These are phyloP conservation scores for Hipparchia semele DNA, from an alignment of 2,888 invertebrate genomes.

Conservation along the genomic window DNA sequence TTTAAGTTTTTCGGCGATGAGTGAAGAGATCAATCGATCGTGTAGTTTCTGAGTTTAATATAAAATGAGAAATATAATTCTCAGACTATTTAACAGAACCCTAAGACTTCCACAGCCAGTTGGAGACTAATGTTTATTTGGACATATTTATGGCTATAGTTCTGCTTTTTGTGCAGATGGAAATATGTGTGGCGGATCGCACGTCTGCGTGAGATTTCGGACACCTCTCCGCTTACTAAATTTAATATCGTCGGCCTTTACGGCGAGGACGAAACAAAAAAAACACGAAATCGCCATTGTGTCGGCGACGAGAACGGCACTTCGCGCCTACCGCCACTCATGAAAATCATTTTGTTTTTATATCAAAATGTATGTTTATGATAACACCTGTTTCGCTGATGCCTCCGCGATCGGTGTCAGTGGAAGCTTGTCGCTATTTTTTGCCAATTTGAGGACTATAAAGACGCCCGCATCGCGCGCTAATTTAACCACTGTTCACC, in stretches of 20 bases:
- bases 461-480: conserved; percentile 80
- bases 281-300: conserved; percentile 80
- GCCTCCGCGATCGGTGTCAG: conserved; percentile 82
- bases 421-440: conserved; percentile 77
- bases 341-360: conserved; percentile 83
- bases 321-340: conserved; percentile 82
- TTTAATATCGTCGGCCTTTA: conserved; percentile 81
- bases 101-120: conserved; percentile 66
- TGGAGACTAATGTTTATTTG: conserved; percentile 81
- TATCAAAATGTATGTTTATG: conserved; percentile 83
- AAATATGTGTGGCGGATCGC: conserved; percentile 84
- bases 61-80: conserved; percentile 17
- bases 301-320: conserved; percentile 80
- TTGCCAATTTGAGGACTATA: conserved; percentile 82
- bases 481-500: conserved; percentile 81
- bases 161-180: conserved; percentile 82
- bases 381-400: conserved; percentile 83
- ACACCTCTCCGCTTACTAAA: conserved; percentile 83
- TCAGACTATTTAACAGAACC: conserved; percentile 56
- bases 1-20: background rate
- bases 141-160: conserved; percentile 84
- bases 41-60: background rate
- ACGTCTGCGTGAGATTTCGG: conserved; percentile 83
- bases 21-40: background rate
- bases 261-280: conserved; percentile 73